Percentiles rank a stretch among this genome's conserved stretches.
These are phyloP conservation scores for Leptosomus discolor DNA, from an alignment of 2,113 vertebrate species.

Conservation along the genomic window DNA sequence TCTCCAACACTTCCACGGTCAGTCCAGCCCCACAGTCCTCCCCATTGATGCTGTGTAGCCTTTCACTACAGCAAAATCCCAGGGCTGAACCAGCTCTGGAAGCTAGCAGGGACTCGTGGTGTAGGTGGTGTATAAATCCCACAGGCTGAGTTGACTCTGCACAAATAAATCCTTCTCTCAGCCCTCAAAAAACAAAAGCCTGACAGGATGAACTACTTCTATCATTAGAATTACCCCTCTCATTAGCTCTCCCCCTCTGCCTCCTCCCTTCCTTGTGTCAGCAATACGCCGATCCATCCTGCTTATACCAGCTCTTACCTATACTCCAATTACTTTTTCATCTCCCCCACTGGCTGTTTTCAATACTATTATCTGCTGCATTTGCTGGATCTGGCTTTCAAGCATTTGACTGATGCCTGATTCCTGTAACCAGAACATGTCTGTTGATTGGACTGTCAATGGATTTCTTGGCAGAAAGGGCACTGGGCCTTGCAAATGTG, in stretches of 20 bases:
- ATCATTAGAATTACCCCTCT: conserved; percentile 58
- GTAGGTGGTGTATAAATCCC: neutral
- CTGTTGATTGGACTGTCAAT: conserved; percentile 72
- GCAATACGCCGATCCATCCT: conserved; percentile 36
- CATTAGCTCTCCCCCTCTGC: conserved; percentile 41
- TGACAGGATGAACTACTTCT: conserved; percentile 41
- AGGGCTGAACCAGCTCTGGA: neutral
- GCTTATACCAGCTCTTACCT: conserved; percentile 47
- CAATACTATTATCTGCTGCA: conserved; percentile 64
- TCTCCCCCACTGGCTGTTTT: conserved; percentile 62
- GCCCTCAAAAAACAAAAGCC: conserved; percentile 8
- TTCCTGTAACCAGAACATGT: conserved; percentile 69
- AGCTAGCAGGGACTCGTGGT: rapidly evolving
- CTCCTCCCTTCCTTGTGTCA: conserved; percentile 9
- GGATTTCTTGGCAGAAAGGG: conserved; percentile 73
- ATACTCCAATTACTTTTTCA: conserved; percentile 55
- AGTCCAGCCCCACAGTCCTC: neutral
- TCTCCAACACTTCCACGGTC: neutral
- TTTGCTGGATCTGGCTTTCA: conserved; percentile 61
- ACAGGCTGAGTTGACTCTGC: neutral
- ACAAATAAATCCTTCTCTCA: conserved; percentile 1
- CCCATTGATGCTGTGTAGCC: rapidly evolving
- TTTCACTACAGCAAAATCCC: neutral
- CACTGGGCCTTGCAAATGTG: conserved; percentile 63
- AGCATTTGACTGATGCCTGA: conserved; percentile 61